phyloP scores from a whole-genome alignment of 2,113 vertebrate species.

The Phainopepla nitens region DNA sequence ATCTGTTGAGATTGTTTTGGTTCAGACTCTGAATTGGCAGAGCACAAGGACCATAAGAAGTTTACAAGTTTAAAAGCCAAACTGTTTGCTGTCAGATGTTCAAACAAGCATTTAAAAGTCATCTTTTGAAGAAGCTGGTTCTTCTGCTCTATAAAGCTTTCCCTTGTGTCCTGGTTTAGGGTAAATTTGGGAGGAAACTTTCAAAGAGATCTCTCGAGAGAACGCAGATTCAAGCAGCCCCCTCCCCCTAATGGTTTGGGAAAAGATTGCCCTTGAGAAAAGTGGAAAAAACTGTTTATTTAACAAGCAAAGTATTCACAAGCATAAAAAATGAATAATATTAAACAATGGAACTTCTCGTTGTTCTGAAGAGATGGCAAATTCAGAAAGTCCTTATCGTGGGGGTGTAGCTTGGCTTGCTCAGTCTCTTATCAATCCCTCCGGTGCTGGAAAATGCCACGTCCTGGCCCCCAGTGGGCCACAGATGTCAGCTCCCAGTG shows the following conservation, averaged over 20 bases:
- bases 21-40: background rate
- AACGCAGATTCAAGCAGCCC: background rate
- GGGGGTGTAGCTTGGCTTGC: background rate
- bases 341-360: background rate
- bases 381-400: background rate
- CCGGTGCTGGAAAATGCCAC: background rate
- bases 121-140: background rate
- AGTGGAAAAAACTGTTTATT: background rate
- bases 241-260: too few species aligned
- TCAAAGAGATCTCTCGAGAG: background rate
- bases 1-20: background rate
- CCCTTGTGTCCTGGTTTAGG: background rate
- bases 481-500: background rate
- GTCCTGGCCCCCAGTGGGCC: background rate
- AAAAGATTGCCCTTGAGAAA: background rate
- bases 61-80: background rate
- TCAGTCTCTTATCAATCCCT: background rate
- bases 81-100: background rate
- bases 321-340: background rate
- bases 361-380: background rate
- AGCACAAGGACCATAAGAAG: background rate
- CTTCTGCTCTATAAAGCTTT: background rate
- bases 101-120: background rate
- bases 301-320: background rate
- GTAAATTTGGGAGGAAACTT: background rate